Evolutionary conservation across 2,888 invertebrate genomes (phyloP).

Genomic region (Rhagium mordax): DNA sequence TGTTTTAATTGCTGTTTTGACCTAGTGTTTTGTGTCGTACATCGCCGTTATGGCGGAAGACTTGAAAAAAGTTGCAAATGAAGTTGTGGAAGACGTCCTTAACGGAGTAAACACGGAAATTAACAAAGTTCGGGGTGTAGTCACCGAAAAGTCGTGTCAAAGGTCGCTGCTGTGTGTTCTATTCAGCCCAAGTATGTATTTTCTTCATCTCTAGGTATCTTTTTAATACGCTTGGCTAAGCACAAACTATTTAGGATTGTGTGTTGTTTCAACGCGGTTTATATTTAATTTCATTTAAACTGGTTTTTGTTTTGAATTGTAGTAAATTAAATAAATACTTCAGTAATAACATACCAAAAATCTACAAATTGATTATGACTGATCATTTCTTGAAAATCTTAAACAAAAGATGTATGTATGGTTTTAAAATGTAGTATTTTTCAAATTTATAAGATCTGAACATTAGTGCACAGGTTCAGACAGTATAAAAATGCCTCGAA

Average conservation of each 20-base stretch:
- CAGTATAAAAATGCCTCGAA: no score
- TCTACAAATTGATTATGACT: no score
- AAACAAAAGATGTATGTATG: no score
- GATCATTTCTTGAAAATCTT: no score
- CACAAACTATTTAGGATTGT: background rate
- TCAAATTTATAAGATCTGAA: no score
- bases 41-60: conserved; percentile 55
- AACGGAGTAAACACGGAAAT: conserved; percentile 63
- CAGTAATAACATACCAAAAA: background rate
- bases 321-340: no score
- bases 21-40: conserved; percentile 10
- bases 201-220: conserved; percentile 19
- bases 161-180: conserved; percentile 71
- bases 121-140: conserved; percentile 54
- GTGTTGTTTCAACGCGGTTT: background rate
- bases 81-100: conserved; percentile 66
- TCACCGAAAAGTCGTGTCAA: conserved; percentile 55
- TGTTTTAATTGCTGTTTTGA: conserved; percentile 18
- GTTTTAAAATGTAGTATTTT: no score
- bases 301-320: background rate
- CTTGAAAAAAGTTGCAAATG: conserved; percentile 61
- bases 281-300: background rate
- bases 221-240: background rate
- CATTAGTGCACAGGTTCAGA: no score
- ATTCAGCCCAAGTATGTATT: conserved; percentile 72